Evolutionary conservation across 2,797 vertebrate species (phyloP), one percentile per base, ranked within the genome.

Genomic region (Acipenser ruthenus): DNA sequence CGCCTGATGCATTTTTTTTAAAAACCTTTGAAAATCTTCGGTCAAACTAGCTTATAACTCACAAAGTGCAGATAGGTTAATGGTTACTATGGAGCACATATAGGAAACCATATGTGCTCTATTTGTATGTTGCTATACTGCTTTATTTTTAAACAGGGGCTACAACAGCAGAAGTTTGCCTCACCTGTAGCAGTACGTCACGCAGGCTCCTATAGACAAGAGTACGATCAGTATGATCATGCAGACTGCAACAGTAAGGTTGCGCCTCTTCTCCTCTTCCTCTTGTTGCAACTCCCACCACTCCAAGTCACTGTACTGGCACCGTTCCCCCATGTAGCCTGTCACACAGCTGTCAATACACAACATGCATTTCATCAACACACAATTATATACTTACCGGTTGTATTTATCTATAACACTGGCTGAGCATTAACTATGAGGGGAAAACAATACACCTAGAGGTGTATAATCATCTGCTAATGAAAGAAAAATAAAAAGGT

Each of bases 301-400:
- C 63, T 91, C 86, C 76, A 96, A 74, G 69, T 97, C 94, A 2
- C 84, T 92, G 86, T 93, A 92, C 82, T 97, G 93, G 78, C 96
- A 97, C 0, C 94, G 87, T 70, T 95, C 93, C 0, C 96, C 95
- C 0, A 94, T 73, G 15, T 86, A 98, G 61, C 96, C 95, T 0
- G 79, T 65, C 0, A 84, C 70, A 67, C 94, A 98, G 66, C 95
- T 97, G 75, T 70, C 61, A 67, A 68, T 48, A 49, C 23, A 74
- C 11, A 3, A 10, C 8, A 10, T 7, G 18, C 4, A 60, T 64
- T 64, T 65, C 50, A 10, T 66, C 50, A 71, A 62, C 55, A 62
- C 51, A 62, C 55, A 65, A 50, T 67, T 56, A 69, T 12, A 51
- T 59, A 65, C 58, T 37, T 37, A 37, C 37, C 4, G 5, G 37